Evolutionary conservation across 2,888 invertebrate species (phyloP).

Genomic region (Empis livida): DNA sequence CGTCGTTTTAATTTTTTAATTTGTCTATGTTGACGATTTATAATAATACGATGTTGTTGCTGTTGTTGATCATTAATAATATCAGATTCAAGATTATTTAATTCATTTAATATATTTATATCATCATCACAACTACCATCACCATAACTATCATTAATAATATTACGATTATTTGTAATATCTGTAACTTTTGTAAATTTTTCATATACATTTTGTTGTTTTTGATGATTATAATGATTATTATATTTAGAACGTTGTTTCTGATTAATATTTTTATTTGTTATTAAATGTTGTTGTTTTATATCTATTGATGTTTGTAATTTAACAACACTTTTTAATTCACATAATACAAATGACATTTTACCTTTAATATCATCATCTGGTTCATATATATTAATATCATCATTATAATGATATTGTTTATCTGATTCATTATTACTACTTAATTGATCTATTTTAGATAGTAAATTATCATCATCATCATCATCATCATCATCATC

Average conservation of each 20-base stretch:
- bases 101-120: conserved; percentile 14
- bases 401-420: conserved; percentile 17
- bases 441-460: conserved; percentile 39
- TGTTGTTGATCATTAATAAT: conserved; percentile 13
- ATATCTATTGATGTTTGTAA: conserved; percentile 20
- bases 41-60: conserved; percentile 8
- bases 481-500: no score
- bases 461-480: conserved; percentile 19
- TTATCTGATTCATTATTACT: conserved; percentile 6
- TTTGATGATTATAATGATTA: conserved; percentile 11
- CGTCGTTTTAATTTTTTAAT: conserved; percentile 6
- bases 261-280: background rate
- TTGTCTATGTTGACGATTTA: conserved; percentile 15
- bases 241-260: no score
- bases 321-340: conserved; percentile 57
- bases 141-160: conserved; percentile 21
- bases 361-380: conserved; percentile 59
- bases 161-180: conserved; percentile 32
- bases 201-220: conserved; percentile 17
- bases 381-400: conserved; percentile 43
- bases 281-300: background rate
- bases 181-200: conserved; percentile 27
- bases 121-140: conserved; percentile 19
- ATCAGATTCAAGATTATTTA: conserved; percentile 14
- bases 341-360: conserved; percentile 68